phyloP scores from a whole-genome alignment of 2,797 vertebrate genomes.

The Picus viridis region DNA sequence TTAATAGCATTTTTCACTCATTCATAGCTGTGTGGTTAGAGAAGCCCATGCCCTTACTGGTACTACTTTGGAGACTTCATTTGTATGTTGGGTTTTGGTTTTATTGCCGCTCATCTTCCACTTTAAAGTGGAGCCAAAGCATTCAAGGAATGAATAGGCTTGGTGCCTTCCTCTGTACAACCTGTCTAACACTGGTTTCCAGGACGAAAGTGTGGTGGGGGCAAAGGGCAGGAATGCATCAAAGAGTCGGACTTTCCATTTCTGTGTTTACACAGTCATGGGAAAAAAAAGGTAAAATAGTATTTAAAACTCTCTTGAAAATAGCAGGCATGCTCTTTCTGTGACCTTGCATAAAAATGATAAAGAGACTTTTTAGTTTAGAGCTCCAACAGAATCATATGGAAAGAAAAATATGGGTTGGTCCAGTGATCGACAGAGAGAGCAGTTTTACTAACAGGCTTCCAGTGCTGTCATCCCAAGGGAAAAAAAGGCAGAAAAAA shows the following conservation, averaged over 20 bases:
- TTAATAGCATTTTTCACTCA: not conserved
- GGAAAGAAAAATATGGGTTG: conserved; percentile 8
- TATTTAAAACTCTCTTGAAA: conserved; percentile 4
- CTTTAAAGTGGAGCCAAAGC: not conserved
- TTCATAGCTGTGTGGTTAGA: not conserved
- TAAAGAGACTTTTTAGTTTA: conserved; percentile 40
- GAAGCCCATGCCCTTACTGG: not conserved
- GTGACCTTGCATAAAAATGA: conserved; percentile 40
- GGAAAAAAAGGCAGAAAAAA: not conserved
- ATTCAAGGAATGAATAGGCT: conserved; percentile 1
- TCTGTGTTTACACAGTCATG: not conserved
- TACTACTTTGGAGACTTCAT: not conserved
- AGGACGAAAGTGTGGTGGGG: not conserved
- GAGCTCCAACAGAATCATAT: not conserved
- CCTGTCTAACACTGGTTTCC: not conserved
- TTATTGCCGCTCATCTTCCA: not conserved
- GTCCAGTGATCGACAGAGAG: not conserved
- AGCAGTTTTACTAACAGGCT: not conserved
- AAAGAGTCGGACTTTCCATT: not conserved
- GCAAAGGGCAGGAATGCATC: not conserved
- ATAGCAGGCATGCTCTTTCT: not conserved
- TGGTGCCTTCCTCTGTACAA: conserved; percentile 5
- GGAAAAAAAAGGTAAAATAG: not conserved
- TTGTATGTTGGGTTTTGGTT: not conserved
- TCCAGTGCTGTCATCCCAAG: not conserved